phyloP scores from a whole-genome alignment of 2,888 invertebrate species.

The Coenonympha arcania region DNA sequence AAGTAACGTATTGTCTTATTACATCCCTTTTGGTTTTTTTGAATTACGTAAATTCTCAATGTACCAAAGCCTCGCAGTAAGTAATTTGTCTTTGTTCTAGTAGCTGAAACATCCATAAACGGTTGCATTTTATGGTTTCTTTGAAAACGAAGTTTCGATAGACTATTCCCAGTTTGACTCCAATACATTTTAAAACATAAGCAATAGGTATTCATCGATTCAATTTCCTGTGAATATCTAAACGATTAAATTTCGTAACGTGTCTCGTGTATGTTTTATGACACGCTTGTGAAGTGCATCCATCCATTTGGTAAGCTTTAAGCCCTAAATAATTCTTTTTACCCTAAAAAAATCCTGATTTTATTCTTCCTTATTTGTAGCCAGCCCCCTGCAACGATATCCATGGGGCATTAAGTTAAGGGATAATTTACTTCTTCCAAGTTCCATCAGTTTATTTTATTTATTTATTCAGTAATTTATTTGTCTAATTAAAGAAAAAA shows the following conservation, averaged over 20 bases:
- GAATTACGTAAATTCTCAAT: background rate
- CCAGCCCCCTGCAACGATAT: too few species aligned
- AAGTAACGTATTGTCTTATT: constrained; percentile 36
- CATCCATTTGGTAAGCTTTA: background rate
- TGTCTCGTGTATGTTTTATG: constrained; percentile 7
- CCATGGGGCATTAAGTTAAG: too few species aligned
- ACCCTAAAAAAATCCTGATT: too few species aligned
- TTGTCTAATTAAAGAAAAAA: too few species aligned
- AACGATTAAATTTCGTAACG: constrained; percentile 21
- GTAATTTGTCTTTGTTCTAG: constrained; percentile 12
- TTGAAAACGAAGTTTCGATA: constrained; percentile 5
- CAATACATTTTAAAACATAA: constrained; percentile 19
- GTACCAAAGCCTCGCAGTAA: background rate
- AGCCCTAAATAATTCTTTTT: too few species aligned
- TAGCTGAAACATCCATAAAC: constrained; percentile 9
- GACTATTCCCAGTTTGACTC: constrained; percentile 11
- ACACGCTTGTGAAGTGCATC: background rate
- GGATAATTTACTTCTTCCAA: too few species aligned
- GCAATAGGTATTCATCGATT: constrained; percentile 20
- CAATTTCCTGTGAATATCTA: constrained; percentile 22
- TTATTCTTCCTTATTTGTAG: too few species aligned
- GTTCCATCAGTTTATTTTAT: too few species aligned
- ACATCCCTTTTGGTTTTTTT: constrained; percentile 26
- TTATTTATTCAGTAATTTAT: too few species aligned
- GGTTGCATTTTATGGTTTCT: constrained; percentile 19